Percentiles rank a stretch among this genome's conserved stretches.
These are phyloP conservation scores for Nerophis lumbriciformis DNA, from an alignment of 2,113 vertebrate genomes.

Conservation along the genomic window DNA sequence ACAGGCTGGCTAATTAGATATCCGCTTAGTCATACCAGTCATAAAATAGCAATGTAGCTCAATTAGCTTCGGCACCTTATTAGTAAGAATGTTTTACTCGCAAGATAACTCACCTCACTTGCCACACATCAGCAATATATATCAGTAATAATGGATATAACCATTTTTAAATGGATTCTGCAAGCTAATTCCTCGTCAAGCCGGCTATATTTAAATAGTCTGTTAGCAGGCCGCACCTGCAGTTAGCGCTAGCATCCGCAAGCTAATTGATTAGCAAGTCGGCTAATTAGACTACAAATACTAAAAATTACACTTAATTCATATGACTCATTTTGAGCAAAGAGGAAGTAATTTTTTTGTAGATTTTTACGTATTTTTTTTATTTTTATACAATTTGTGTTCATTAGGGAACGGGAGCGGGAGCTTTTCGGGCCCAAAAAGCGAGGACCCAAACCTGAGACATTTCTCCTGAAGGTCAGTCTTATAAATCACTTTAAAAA, in stretches of 20 bases:
- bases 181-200: too few species aligned
- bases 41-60: too few species aligned
- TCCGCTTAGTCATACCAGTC: too few species aligned
- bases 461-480: slow-evolving; percentile 90
- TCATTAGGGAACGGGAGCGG: slow-evolving; percentile 85
- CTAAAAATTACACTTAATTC: not conserved
- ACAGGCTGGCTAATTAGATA: too few species aligned
- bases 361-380: not conserved
- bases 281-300: not conserved
- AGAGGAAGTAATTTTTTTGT: not conserved
- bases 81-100: too few species aligned
- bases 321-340: not conserved
- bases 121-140: too few species aligned
- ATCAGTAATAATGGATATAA: too few species aligned
- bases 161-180: too few species aligned
- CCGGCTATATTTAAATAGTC: not conserved
- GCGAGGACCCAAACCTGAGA: slow-evolving; percentile 95
- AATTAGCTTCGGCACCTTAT: too few species aligned
- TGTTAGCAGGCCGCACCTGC: not conserved
- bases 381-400: not conserved
- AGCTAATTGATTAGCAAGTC: not conserved
- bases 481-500: not conserved
- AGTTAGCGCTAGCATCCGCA: too few species aligned
- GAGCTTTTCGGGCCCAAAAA: slow-evolving; percentile 95
- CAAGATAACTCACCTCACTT: too few species aligned